Evolutionary conservation across 2,888 invertebrate species (phyloP), one percentile per base, ranked within the genome.

Genomic region (Mesochorus sp.): DNA sequence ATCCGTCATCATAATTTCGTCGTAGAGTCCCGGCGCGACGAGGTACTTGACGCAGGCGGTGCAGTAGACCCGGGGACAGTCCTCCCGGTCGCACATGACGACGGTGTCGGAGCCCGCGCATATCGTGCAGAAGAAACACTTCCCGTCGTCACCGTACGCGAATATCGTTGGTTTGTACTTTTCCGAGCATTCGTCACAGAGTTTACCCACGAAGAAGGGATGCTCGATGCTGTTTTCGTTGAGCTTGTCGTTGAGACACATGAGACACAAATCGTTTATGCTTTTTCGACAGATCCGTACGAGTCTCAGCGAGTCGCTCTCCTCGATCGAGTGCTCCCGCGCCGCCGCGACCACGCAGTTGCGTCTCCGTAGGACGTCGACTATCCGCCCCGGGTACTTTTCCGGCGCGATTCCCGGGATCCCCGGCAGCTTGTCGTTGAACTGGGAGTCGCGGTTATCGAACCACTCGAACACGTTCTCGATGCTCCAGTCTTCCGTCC

Each of bases 21-120:
- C 80, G 76, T 86, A 88, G 14, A 81, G 77, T 6, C 79, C 75
- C 8, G 88, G 88, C 12, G 85, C 83, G 5, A 89, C 81, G 59
- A 91, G 81, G 67, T 89, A 85, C 49, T 89, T 88, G 55, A 91
- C 76, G 73, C 91, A 91, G 14, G 86, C 85, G 0, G 83, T 85
- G 62, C 91, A 91, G 64, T 87, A 91, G 26, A 90, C 91, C 28
- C 91, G 86, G 6, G 90, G 87, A 75, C 91, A 91, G 51, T 86
- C 85, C 12, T 84, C 81, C 12, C 68, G 83, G 53, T 89, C 90
- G 77, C 91, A 91, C 55, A 91, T 85, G 1, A 89, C 84, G n/a
- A 90, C 85, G 6, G 84, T 84, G 17, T 89, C 90, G 6, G 85
- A 81, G 12, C 82, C 84, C 6, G 87, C 88, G 78, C 91, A 91